Evolutionary conservation across 2,888 invertebrate species (phyloP), one percentile per base, ranked within the genome.

Genomic region (Drosophila planitibia): DNA sequence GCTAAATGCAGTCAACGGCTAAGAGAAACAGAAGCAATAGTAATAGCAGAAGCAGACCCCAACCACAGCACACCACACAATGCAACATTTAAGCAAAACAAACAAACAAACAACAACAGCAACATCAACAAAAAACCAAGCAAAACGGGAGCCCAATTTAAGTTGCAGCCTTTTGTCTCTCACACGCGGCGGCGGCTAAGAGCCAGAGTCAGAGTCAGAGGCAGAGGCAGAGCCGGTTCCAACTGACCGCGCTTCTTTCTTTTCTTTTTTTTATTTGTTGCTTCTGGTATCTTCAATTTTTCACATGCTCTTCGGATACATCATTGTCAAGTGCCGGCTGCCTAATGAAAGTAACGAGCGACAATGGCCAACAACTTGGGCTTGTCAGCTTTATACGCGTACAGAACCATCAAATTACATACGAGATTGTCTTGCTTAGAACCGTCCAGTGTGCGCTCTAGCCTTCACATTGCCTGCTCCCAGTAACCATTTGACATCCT

Each of bases 281-380:
- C 49, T 64, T 67, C n/a, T 25, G 55, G 74, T 70, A 65, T 75
- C 82, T 85, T 78, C 78, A 85, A 85, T 87, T 90, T 86, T 86
- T 90, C 91, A 90, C 91, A 91, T 91, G 83, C 85, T 85, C 77
- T 66, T 77, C 80, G 89, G 81, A 91, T 91, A 82, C 91, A 88
- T 91, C 91, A 91, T 85, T 91, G 91, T 91, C 91, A 91, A 83
- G 84, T 79, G 88, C 71, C 72, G 72, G 58, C 72, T 71, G 71
- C 83, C 88, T 85, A 85, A 85, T 85, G 90, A 85, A 85, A 89
- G 85, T 89, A 90, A 88, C 87, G 87, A 84, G 79, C 84, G 72
- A 67, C 89, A 73, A 70, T 70, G 84, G 79, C 69, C 83, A 88
- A 83, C 80, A 70, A 70, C 75, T 85, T 74, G 53, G 64, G 37